phyloP scores from a whole-genome alignment of 2,888 invertebrate species.

The Pollenia angustigena region DNA sequence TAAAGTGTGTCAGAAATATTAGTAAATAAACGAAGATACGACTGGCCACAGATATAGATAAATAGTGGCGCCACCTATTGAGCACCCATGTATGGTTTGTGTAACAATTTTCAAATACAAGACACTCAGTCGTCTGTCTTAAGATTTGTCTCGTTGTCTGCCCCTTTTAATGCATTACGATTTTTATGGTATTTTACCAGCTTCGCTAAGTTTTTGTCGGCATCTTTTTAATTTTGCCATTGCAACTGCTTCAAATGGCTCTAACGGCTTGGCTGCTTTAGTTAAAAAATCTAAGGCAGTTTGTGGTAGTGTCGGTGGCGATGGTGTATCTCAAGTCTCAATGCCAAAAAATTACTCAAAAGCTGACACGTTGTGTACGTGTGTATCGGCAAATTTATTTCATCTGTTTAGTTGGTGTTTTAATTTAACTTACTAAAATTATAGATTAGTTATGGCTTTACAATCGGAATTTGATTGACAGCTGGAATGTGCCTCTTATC shows the following conservation, averaged over 20 bases:
- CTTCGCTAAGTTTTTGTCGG: conserved; percentile 36
- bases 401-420: conserved; percentile 53
- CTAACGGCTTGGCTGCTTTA: neutral
- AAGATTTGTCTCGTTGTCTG: neutral
- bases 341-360: conserved; percentile 69
- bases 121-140: conserved; percentile 3
- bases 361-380: conserved; percentile 64
- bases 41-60: neutral
- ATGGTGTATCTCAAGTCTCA: conserved; percentile 31
- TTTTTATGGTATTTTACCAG: conserved; percentile 37
- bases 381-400: conserved; percentile 57
- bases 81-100: conserved; percentile 66
- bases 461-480: conserved; percentile 59
- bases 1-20: conserved; percentile 43
- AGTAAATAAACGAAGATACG: conserved; percentile 12
- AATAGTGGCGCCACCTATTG: conserved; percentile 72
- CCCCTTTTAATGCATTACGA: neutral
- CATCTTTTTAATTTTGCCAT: conserved; percentile 32
- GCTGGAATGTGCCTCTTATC: conserved; percentile 62
- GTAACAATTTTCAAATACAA: conserved; percentile 49
- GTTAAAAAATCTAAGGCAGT: neutral
- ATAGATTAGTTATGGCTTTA: conserved; percentile 69
- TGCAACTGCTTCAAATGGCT: conserved; percentile 4
- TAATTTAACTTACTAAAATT: conserved; percentile 65
- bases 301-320: conserved; percentile 23